Conservation (phyloP, 64 coral and sea anemone genomes). For the Actinia tenebrosa region DNA sequence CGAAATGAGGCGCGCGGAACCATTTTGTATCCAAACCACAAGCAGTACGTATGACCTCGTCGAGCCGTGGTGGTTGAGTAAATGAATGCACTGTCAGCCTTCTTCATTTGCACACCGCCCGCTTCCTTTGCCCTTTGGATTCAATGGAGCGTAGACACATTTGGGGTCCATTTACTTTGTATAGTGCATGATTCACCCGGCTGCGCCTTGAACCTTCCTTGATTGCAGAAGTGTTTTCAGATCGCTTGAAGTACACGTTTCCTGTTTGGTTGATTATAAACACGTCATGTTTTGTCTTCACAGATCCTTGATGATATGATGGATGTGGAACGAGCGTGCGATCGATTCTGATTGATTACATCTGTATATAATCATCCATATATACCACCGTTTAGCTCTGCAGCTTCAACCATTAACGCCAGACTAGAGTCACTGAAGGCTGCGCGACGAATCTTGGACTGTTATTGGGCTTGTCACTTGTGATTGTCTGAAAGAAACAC, state of each 20-base stretch:
- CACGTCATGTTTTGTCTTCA: conserved; percentile 19
- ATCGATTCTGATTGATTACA: conserved; percentile 67
- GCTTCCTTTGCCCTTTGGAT: not conserved
- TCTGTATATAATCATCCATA: not conserved
- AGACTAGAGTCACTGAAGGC: not conserved
- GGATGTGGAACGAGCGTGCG: conserved; percentile 81
- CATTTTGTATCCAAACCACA: not conserved
- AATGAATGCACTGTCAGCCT: not conserved
- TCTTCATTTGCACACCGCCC: not conserved
- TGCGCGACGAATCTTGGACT: not conserved
- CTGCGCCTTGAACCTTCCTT: not conserved
- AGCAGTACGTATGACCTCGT: not conserved
- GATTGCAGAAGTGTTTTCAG: no score
- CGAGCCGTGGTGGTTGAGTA: not conserved
- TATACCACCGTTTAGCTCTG: no score
- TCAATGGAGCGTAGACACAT: not conserved
- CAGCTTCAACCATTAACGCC: not conserved
- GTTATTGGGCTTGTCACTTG: not conserved
- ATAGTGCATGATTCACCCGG: not conserved
- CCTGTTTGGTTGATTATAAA: not conserved
- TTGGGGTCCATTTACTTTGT: not conserved
- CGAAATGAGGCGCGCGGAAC: not conserved
- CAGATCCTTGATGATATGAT: conserved; percentile 99
- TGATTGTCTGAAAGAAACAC: not conserved
- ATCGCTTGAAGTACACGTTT: not conserved